Conservation (phyloP, 2,888 invertebrate genomes). For the Bibio marci region DNA sequence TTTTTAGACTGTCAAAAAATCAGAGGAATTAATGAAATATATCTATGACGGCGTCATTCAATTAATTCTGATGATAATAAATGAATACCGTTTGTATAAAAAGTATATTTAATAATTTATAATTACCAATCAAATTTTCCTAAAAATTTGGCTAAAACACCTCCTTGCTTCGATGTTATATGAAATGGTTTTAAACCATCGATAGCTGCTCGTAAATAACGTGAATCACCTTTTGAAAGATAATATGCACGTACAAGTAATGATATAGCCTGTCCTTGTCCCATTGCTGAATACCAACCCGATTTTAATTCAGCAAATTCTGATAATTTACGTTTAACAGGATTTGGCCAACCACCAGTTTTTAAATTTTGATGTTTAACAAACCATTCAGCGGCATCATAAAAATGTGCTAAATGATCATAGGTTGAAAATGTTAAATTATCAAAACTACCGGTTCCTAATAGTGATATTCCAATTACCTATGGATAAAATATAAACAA, state of each 20-base stretch:
- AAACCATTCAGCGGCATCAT: slow-evolving; percentile 87
- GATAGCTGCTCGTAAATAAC: slow-evolving; percentile 67
- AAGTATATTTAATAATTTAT: too few species aligned
- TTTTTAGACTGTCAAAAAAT: too few species aligned
- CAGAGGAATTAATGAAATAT: too few species aligned
- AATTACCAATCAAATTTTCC: slow-evolving; percentile 75
- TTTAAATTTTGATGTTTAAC: slow-evolving; percentile 63
- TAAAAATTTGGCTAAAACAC: slow-evolving; percentile 71
- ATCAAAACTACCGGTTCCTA: slow-evolving; percentile 56
- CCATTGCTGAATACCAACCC: slow-evolving; percentile 97
- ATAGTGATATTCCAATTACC: slow-evolving; percentile 45
- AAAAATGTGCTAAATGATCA: slow-evolving; percentile 82
- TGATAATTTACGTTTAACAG: slow-evolving; percentile 58
- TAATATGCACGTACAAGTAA: slow-evolving; percentile 82
- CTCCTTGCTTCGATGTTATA: slow-evolving; percentile 54
- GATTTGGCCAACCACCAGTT: slow-evolving; percentile 88
- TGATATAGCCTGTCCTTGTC: slow-evolving; percentile 93
- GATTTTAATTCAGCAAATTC: slow-evolving; percentile 63
- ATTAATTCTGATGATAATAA: too few species aligned
- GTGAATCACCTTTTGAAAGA: slow-evolving; percentile 54
- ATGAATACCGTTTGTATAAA: too few species aligned
- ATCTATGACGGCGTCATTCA: too few species aligned
- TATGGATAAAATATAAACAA: slow-evolving; percentile 16
- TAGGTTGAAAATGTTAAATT: slow-evolving; percentile 63
- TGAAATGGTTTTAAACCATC: slow-evolving; percentile 65